These are phyloP conservation scores for Pogonus chalceus DNA, from an alignment of 1,140 invertebrate species.

Conservation along the genomic window DNA sequence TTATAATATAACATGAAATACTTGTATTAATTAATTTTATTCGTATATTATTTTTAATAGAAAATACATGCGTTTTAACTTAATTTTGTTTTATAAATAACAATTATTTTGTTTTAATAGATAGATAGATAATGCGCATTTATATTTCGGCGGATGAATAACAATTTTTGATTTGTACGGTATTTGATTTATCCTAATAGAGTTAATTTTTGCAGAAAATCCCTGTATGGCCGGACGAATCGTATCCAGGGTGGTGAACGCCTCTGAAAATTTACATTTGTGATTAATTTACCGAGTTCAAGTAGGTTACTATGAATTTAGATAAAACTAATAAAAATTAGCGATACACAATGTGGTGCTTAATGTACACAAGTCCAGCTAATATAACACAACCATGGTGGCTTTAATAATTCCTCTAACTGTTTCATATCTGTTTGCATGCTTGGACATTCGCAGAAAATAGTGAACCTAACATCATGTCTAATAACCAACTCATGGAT, in stretches of 20 bases:
- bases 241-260: background rate
- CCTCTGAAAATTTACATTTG: background rate
- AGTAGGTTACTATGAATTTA: conserved; percentile 1
- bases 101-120: too few species aligned
- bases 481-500: conserved; percentile 36
- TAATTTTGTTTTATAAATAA: too few species aligned
- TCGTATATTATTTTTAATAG: too few species aligned
- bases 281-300: background rate
- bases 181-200: too few species aligned
- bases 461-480: conserved; percentile 30
- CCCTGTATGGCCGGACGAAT: background rate
- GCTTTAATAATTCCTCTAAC: conserved; percentile 14
- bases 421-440: conserved; percentile 25
- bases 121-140: too few species aligned
- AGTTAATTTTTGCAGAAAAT: background rate
- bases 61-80: too few species aligned
- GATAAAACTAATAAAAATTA: conserved; percentile 11
- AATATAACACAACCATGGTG: conserved; percentile 11
- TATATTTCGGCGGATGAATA: too few species aligned
- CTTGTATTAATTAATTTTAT: too few species aligned
- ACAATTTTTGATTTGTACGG: too few species aligned
- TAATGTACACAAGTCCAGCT: too few species aligned
- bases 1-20: too few species aligned
- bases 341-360: too few species aligned
- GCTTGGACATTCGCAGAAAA: conserved; percentile 32